Conservation (phyloP, 2,797 vertebrate species). For the Dendrocincla tyrannina region DNA sequence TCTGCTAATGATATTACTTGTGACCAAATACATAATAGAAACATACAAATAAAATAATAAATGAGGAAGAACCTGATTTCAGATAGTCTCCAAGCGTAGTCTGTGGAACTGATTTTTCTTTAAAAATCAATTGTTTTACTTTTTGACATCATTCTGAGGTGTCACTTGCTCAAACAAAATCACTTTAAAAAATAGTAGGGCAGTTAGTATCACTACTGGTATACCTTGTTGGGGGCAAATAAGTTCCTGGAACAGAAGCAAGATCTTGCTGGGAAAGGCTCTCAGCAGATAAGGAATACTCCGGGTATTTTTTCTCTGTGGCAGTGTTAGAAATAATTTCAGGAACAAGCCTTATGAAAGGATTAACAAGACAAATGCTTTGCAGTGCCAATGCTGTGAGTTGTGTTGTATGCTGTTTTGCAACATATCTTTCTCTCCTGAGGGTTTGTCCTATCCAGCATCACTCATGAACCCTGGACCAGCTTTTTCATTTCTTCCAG, state of each 20-base stretch:
- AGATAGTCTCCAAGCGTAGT: background rate
- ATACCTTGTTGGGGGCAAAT: background rate
- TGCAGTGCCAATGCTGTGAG: background rate
- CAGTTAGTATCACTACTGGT: background rate
- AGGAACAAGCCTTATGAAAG: background rate
- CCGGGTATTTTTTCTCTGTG: background rate
- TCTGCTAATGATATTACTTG: background rate
- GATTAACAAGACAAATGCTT: background rate
- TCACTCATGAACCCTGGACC: background rate
- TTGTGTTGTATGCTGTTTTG: background rate
- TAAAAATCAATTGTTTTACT: background rate
- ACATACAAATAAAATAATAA: background rate
- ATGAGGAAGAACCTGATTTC: background rate
- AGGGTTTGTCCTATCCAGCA: background rate
- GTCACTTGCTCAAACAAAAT: background rate
- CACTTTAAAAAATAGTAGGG: background rate
- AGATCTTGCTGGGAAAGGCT: background rate
- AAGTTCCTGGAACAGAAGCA: background rate
- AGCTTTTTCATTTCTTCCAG: background rate
- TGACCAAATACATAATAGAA: background rate
- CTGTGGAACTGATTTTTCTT: background rate
- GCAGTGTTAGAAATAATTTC: background rate
- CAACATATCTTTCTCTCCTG: rapidly evolving
- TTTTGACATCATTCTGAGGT: background rate
- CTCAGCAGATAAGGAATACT: background rate